Evolutionary conservation across 2,113 vertebrate species (phyloP).

Genomic region (Balaenoptera acutorostrata): DNA sequence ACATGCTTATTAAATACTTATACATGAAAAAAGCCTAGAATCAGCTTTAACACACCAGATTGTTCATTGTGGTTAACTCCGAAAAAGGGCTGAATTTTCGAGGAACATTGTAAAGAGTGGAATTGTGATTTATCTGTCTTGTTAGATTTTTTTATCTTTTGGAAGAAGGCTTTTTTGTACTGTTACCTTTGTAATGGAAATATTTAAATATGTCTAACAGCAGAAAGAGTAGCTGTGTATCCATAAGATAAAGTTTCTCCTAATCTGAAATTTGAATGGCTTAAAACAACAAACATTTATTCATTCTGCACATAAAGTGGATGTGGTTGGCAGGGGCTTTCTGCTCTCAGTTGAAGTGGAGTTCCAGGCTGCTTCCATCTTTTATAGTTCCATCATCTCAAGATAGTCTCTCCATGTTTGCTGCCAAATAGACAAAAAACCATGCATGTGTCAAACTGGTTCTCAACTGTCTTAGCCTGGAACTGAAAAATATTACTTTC

Average conservation of each 20-base stretch:
- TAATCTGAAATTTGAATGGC: neutral
- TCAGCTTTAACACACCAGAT: neutral
- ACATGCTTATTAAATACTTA: neutral
- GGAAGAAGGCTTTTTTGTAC: neutral
- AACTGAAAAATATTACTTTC: neutral
- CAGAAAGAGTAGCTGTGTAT: neutral
- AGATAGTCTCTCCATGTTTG: neutral
- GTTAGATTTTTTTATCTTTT: neutral
- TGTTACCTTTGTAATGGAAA: neutral
- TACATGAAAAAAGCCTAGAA: neutral
- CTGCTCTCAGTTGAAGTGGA: neutral
- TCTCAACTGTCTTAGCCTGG: neutral
- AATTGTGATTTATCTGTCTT: neutral
- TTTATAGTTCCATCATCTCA: neutral
- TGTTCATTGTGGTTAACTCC: neutral
- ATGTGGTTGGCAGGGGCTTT: neutral
- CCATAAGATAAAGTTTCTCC: neutral
- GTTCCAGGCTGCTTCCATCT: neutral
- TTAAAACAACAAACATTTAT: neutral
- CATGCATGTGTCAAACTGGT: neutral
- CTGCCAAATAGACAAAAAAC: neutral
- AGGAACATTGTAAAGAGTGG: neutral
- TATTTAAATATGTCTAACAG: neutral
- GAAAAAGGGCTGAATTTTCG: neutral
- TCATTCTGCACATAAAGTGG: neutral